Evolutionary conservation across 2,113 vertebrate species (phyloP), one percentile per base, ranked within the genome.

Genomic region (Colossoma macropomum): DNA sequence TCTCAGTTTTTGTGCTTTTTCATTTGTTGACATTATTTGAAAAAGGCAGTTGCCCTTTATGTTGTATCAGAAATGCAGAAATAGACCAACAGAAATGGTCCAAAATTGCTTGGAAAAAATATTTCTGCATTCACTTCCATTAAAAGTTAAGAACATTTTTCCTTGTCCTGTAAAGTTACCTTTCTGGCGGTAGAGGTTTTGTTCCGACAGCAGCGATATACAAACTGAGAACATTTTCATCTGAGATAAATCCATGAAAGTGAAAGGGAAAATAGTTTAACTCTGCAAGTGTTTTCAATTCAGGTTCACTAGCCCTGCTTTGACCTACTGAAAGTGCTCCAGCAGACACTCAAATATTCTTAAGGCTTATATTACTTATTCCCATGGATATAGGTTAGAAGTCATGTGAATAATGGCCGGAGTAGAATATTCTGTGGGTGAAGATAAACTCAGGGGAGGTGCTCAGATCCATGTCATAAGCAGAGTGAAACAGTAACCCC

Each of bases 401-500:
- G 73, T 69, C 13, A 74, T 78, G 34, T 50, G 30, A 66, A 60
- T 60, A 78, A n/a, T 48, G 63, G 28, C 17, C 27, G 21, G 19
- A 82, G 19, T 27, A 8, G 9, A 83, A 65, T 80, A 73, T 73
- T 28, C 69, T 56, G 48, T 70, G 38, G 25, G 30, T 70, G 41
- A 66, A 52, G 25, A 56, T 79, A 23, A 74, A 74, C 45, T 52
- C 50, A 30, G 19, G 38, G n/a, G 66, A 50, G 65, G 32, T 10
- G 80, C 86, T 85, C 81, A 87, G 72, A 73, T 12, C 8, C 86
- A 88, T 89, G 80, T 88, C 86, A 83, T 75, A 84, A 82, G 84
- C 63, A 70, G 56, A 3, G 60, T 87, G 93, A 91, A 93, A 93
- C 86, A 65, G 45, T 89, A 94, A 90, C 76, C 82, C 90, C 85